Evolutionary conservation across 1,140 invertebrate species (phyloP).

Genomic region (Drosophila nannoptera): DNA sequence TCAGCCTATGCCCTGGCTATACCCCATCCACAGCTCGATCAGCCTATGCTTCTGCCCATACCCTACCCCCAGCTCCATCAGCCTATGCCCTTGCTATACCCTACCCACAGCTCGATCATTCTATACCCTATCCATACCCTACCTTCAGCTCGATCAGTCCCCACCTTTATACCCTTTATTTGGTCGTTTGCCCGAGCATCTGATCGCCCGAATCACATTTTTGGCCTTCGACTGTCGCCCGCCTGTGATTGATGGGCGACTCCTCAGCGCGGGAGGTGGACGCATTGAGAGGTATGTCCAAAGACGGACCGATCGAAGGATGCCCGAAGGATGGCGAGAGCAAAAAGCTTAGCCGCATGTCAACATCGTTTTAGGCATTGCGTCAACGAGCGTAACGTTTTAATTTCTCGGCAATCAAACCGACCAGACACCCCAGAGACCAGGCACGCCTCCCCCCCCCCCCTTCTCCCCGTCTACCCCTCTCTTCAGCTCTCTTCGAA

Average conservation of each 20-base stretch:
- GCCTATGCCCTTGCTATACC: too few relatives aligned
- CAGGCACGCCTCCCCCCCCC: neutral
- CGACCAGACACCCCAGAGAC: constrained; percentile 53
- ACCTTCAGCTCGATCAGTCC: neutral
- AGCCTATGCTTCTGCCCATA: too few relatives aligned
- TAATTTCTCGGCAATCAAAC: constrained; percentile 77
- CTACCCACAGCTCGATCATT: too few relatives aligned
- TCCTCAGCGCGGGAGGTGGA: neutral
- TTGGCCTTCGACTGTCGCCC: constrained; percentile 40
- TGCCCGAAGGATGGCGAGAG: constrained; percentile 18
- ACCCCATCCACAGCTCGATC: too few relatives aligned
- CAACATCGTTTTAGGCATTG: constrained; percentile 68
- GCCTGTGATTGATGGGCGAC: constrained; percentile 60
- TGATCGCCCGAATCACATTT: constrained; percentile 51
- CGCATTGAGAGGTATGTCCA: neutral
- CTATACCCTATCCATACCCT: too few relatives aligned
- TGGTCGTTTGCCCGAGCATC: neutral
- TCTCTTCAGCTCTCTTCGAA: constrained; percentile 10
- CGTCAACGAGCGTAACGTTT: constrained; percentile 74
- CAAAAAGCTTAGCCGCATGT: constrained; percentile 53
- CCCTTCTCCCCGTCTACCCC: too few relatives aligned
- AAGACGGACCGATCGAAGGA: neutral
- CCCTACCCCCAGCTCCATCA: too few relatives aligned
- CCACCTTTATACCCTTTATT: too few relatives aligned
- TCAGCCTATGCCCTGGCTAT: too few relatives aligned